Evolutionary conservation across 2,888 invertebrate species (phyloP).

Genomic region (Oscheius sp.): DNA sequence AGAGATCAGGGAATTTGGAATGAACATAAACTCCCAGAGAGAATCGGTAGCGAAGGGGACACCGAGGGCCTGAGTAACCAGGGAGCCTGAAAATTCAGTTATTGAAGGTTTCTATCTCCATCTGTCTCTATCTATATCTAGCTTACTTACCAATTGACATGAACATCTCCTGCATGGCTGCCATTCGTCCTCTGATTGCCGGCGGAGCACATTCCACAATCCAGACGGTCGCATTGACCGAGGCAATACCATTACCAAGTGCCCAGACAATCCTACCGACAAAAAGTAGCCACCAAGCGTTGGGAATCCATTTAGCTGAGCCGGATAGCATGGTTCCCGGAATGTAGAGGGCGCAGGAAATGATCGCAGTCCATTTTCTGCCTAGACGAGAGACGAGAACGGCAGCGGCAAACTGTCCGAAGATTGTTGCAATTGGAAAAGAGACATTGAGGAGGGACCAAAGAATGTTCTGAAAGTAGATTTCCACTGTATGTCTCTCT

Average conservation of each 20-base stretch:
- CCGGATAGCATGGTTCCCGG: constrained; percentile 49
- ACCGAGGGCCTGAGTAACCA: constrained; percentile 50
- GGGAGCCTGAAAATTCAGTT: constrained; percentile 40
- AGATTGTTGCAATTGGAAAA: constrained; percentile 63
- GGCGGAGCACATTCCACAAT: constrained; percentile 62
- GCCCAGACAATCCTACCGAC: constrained; percentile 61
- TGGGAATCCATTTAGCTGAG: constrained; percentile 52
- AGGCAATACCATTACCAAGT: constrained; percentile 60
- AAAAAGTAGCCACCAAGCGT: constrained; percentile 58
- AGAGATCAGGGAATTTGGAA: constrained; percentile 41
- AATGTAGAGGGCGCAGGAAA: constrained; percentile 53
- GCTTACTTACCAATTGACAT: constrained; percentile 56
- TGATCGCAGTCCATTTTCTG: constrained; percentile 52
- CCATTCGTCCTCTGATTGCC: constrained; percentile 58
- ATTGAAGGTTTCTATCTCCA: not conserved
- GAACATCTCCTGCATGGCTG: constrained; percentile 64
- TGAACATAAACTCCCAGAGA: constrained; percentile 49
- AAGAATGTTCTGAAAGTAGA: constrained; percentile 50
- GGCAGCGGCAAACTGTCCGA: constrained; percentile 63
- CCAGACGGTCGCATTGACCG: constrained; percentile 64
- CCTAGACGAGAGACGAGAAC: constrained; percentile 54
- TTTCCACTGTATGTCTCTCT: not conserved
- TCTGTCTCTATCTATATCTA: too few species aligned
- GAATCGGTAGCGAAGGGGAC: constrained; percentile 46
- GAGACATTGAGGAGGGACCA: constrained; percentile 63